phyloP scores from a whole-genome alignment of 2,888 invertebrate genomes.

The Shargacucullia verbasci region DNA sequence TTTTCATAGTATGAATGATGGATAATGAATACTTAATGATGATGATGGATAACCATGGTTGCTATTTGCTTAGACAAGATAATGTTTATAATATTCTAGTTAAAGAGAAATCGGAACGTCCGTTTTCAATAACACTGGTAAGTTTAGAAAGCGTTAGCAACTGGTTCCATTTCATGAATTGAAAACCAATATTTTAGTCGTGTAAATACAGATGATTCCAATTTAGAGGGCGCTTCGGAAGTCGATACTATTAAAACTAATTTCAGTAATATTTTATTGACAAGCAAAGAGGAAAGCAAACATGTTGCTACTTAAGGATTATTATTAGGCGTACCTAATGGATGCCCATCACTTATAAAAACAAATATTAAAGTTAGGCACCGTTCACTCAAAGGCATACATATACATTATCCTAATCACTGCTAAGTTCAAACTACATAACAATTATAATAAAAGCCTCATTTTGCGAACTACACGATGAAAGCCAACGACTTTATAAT shows the following conservation, averaged over 20 bases:
- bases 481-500: constrained; percentile 42
- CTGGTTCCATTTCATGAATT: constrained; percentile 40
- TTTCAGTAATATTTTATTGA: constrained; percentile 41
- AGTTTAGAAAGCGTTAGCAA: constrained; percentile 36
- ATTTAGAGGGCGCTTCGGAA: constrained; percentile 39
- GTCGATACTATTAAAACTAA: constrained; percentile 37
- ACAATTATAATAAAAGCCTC: constrained; percentile 38
- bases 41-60: too few relatives aligned
- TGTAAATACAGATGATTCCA: constrained; percentile 27
- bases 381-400: too few relatives aligned
- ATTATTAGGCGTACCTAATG: constrained; percentile 35
- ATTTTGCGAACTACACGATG: constrained; percentile 35
- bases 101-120: constrained; percentile 43
- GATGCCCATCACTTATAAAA: too few relatives aligned
- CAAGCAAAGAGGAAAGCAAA: constrained; percentile 11
- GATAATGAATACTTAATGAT: too few relatives aligned
- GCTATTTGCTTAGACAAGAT: constrained; percentile 1
- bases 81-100: constrained; percentile 44
- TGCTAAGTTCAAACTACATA: constrained; percentile 16
- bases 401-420: constrained; percentile 21
- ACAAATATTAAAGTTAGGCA: too few relatives aligned
- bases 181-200: constrained; percentile 41
- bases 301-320: constrained; percentile 14
- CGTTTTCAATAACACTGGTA: constrained; percentile 39
- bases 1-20: too few relatives aligned